Evolutionary conservation across 2,797 vertebrate genomes (phyloP).

Genomic region (Poecilia velifera): DNA sequence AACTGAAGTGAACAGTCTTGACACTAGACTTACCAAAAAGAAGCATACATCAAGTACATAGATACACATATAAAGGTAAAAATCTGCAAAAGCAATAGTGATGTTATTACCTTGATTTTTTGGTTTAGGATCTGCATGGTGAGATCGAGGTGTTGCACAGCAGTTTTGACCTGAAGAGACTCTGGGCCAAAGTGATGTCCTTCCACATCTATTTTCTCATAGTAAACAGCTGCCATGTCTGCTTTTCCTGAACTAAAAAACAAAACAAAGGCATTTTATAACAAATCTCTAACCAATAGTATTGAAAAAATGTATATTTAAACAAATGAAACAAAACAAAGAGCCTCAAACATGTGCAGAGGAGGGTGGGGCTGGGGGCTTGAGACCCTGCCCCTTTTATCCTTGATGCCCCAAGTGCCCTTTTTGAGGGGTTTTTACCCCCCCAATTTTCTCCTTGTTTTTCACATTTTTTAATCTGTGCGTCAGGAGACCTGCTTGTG

Average conservation of each 20-base stretch:
- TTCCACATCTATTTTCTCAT: conserved; percentile 91
- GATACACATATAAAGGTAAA: neutral
- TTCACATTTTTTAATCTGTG: too few relatives aligned
- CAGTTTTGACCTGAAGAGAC: conserved; percentile 82
- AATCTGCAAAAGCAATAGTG: neutral
- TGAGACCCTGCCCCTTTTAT: too few relatives aligned
- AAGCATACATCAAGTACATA: too few relatives aligned
- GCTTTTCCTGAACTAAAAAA: conserved; percentile 65
- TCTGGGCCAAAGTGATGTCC: conserved; percentile 92
- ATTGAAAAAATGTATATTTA: neutral
- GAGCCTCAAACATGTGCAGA: neutral
- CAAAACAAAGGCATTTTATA: neutral
- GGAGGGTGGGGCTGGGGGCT: too few relatives aligned
- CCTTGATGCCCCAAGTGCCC: too few relatives aligned
- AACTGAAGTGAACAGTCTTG: too few relatives aligned
- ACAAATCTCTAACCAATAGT: neutral
- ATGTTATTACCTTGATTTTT: conserved; percentile 81
- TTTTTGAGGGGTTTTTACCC: too few relatives aligned
- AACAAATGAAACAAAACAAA: neutral
- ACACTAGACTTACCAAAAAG: too few relatives aligned
- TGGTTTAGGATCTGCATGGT: conserved; percentile 83
- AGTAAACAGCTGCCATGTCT: conserved; percentile 89
- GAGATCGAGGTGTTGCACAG: conserved; percentile 83
- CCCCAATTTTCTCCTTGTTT: too few relatives aligned
- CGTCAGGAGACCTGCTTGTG: too few relatives aligned